Conservation (phyloP, 2,113 vertebrate species). For the Sprattus sprattus region DNA sequence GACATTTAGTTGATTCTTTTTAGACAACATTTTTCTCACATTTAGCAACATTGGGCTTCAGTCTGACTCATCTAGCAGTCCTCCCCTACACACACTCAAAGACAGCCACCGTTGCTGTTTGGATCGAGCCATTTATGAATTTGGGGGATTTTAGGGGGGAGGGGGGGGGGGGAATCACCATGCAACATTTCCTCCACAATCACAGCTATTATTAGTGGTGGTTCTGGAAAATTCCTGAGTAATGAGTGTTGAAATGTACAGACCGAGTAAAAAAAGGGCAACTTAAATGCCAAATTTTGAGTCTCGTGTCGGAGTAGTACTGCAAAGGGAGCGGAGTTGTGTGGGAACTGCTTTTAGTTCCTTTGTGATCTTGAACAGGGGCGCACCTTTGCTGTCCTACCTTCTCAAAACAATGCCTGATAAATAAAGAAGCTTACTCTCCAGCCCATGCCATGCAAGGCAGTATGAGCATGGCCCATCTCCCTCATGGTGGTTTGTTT, state of each 20-base stretch:
- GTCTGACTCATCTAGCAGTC: background rate
- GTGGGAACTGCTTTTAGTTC: constrained; percentile 35
- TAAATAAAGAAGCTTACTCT: background rate
- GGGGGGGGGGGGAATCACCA: constrained; percentile 43
- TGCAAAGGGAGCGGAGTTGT: constrained; percentile 31
- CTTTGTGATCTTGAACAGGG: constrained; percentile 25
- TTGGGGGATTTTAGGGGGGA: constrained; percentile 12
- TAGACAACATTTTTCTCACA: background rate
- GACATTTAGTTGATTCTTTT: background rate
- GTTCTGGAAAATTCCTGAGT: constrained; percentile 60
- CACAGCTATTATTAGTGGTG: constrained; percentile 63
- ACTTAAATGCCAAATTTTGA: constrained; percentile 34
- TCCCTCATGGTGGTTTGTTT: constrained; percentile 10
- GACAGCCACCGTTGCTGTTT: background rate
- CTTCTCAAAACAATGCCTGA: background rate
- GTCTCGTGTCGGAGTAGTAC: constrained; percentile 33
- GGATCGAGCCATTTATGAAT: constrained; percentile 26
- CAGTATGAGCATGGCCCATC: background rate
- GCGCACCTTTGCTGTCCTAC: background rate
- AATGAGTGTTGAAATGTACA: constrained; percentile 57
- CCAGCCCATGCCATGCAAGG: background rate
- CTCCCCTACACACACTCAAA: background rate
- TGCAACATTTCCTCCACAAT: constrained; percentile 56
- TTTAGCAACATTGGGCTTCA: background rate
- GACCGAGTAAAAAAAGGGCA: constrained; percentile 41